Base-by-base conservation (phyloP, 2,797 vertebrate species). In the Gadopsis marmoratus region DNA sequence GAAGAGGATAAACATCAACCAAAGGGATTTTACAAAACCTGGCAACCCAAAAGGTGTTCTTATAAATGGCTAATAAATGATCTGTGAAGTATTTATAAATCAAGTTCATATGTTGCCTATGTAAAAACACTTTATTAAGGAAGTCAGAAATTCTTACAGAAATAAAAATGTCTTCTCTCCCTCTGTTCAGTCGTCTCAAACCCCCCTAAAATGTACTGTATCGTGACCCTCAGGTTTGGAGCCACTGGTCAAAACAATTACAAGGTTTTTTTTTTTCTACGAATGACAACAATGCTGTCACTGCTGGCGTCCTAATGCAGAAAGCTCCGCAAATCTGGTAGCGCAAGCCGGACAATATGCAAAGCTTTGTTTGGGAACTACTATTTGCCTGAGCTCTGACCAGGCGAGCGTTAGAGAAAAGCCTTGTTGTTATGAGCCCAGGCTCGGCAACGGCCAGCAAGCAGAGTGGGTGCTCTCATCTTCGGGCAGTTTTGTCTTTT, bases 381-480 rank as follows among this genome's bases (percentile, higher is more conserved):
- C 7, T 10, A 9, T 72, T 56, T 74, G 67, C 58, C 58, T 29
- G 71, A 78, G 67, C 73, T 85, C 53, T 33, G 61, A 85, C 10
- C 60, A 14, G 21, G 29, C 33, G 63, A 41, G 84, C 13, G 13
- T 60, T 13, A 9, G 33, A 69, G 63, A 62, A 54, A 83, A 77
- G 45, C 60, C 78, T 79, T 83, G 76, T 55, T 60, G 59, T 41
- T 68, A 3, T 61, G 54, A 65, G 76, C 73, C 12, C 4, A 3
- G 78, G 82, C 84, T 78, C 53, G 17, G 70, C 41, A 71, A 35
- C 58, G 66, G 9, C 21, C 58, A 23, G 48, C 17, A 10, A 50
- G 60, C 65, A 70, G 50, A 41, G 16, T 47, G 13, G 53, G 16
- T 45, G 71, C 75, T 85, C 83, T 82, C 59, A 85, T 81, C 79